Base-by-base conservation (phyloP, 2,797 vertebrate genomes). In the Simalia tracyae region DNA sequence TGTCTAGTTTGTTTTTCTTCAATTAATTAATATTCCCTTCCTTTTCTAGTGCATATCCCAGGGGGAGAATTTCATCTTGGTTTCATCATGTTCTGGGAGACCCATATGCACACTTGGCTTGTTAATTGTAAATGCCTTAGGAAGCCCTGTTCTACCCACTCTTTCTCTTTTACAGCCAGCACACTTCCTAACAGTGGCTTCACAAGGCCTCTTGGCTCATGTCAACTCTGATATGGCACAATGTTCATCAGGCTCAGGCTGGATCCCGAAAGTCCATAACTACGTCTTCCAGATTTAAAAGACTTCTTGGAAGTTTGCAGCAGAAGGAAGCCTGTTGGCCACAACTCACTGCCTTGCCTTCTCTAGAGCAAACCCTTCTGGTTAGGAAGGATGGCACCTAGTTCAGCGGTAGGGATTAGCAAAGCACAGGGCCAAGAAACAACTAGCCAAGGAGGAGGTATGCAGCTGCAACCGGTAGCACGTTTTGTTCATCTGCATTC, bases 41-140 rank as follows among this genome's bases (percentile, higher is more conserved):
- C 61, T 90, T 90, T 61, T 60, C 19, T 1, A 1, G 60, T 76
- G 7, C 42, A 14, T 0, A 0, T 92, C 96, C 94, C 93, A 54
- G 93, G 93, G 95, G 72, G 81, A 0, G 36, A 68, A 92, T 96
- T 96, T 89, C 96, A 72, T 92, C 63, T 0, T 92, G 57, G 93
- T 97, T 96, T 96, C 96, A 95, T 96, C 96, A 96, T 95, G 86
- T 94, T 1, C 28, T 63, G 0, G 90, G 89, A 92, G 89, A 11
- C 10, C 5, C 2, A 11, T 31, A 42, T 46, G 61, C 17, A 42
- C 59, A 56, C 24, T 56, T 42, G 92, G 89, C 87, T 9, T 11
- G 60, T 56, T 88, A 60, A 46, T 81, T 60, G 2, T 57, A 64
- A 84, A 56, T 89, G 87, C 22, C 28, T 31, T 22, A 2, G 92